Evolutionary conservation across 2,113 vertebrate species (phyloP), one percentile per base, ranked within the genome.

Genomic region (Lampris incognitus): DNA sequence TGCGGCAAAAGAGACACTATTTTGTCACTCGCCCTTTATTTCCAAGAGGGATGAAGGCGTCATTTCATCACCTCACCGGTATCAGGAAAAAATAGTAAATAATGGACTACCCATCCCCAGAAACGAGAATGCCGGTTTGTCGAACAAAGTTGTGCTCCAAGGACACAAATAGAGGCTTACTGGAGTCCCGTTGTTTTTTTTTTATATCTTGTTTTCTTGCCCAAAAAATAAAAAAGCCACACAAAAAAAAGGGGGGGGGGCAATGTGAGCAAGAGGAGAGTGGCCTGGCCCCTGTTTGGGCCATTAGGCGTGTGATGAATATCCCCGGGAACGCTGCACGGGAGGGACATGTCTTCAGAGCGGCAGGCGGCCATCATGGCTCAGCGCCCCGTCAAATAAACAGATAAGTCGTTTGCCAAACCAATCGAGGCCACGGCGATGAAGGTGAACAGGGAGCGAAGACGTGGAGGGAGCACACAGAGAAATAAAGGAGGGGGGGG

Each of bases 261-360:
- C n/a, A 7, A 38, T 7, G 24, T 9, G 65, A 69, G 24, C 37
- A 41, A 60, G 55, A 4, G 52, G 52, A 83, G 58, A 55, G 63
- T 64, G 69, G 70, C 78, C 76, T 76, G 74, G 77, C 57, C 69
- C 51, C 68, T 62, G 74, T 78, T 88, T 86, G 85, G 81, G 83
- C 84, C 78, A 87, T 92, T 90, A 89, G 66, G 74, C 76, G 57
- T 62, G 80, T 87, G 85, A 90, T 89, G 72, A 85, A 87, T 84
- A 83, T 86, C 77, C 67, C 72, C 24, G 38, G 70, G 71, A 83
- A 79, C 46, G 9, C 66, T 78, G 80, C 81, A 73, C 68, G 69
- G 72, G 70, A 79, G 72, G 74, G 82, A 71, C 76, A 72, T 61
- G 70, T 76, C 70, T 77, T 70, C 72, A 59, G 61, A 79, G 78